Percentiles rank a stretch among this genome's conserved stretches.
phyloP scores from a whole-genome alignment of 2,113 vertebrate species.

The Phoxinus phoxinus region DNA sequence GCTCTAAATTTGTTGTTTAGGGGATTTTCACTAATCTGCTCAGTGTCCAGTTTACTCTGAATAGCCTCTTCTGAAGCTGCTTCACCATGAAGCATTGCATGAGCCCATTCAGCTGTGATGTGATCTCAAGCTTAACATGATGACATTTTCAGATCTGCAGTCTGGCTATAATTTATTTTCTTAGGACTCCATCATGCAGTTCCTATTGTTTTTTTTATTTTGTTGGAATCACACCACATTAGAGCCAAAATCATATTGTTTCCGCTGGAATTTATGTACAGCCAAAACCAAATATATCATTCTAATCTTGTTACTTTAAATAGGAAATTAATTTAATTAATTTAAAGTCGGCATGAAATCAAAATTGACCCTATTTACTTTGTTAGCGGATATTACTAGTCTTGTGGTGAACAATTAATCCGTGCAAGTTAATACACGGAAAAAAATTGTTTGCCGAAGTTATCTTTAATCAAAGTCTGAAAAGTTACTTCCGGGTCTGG shows the following conservation, averaged over 20 bases:
- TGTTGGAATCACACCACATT: background rate
- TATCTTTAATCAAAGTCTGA: too few species aligned
- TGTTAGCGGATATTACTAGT: too few species aligned
- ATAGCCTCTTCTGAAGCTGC: background rate
- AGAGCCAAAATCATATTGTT: background rate
- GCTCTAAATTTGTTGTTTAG: conserved; percentile 26
- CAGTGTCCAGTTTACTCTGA: background rate
- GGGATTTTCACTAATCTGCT: background rate
- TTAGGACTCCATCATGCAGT: background rate
- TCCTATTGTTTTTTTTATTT: background rate
- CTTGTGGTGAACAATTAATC: too few species aligned
- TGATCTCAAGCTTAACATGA: conserved; percentile 14
- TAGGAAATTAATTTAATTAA: too few species aligned
- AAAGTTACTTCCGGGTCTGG: too few species aligned
- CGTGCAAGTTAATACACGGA: too few species aligned
- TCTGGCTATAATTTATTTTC: background rate
- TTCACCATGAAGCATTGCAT: background rate
- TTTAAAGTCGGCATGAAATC: too few species aligned
- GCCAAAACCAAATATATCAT: background rate
- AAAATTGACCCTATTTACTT: too few species aligned
- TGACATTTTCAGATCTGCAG: conserved; percentile 1
- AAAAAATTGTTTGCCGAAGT: too few species aligned
- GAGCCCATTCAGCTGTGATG: conserved; percentile 24
- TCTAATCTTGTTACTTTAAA: background rate
- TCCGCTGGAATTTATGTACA: background rate